Evolutionary conservation across 1,140 invertebrate genomes (phyloP), one percentile per base, ranked within the genome.

Genomic region (Planococcus citri): DNA sequence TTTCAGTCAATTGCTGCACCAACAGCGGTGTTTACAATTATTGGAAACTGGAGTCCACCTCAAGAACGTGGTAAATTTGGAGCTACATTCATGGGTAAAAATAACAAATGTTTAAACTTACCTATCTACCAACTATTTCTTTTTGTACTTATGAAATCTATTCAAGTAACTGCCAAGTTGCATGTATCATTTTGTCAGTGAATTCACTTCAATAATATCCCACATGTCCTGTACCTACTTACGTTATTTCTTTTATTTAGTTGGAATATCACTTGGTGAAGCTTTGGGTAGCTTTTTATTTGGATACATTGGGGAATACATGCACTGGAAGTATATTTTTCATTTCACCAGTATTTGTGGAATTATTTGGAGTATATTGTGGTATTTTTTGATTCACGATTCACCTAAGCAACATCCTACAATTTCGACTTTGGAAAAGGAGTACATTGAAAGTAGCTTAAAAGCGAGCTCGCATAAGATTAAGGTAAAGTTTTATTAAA

Each of bases 311-410:
- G 87, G 85, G 25, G 81, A 82, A 70, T 78, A 75, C 69, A 82
- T 80, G 37, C 86, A 86, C 8, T 94, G 91, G 91, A 84, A 86
- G 69, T 81, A 84, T 61, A 87, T 89, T 0, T 94, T 92, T 76
- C 86, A 91, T 73, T 75, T 84, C 1, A 86, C 84, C 9, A 87
- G 87, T 20, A 71, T 79, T 0, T 73, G 87, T 2, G 86, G 86
- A 1, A 68, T 90, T 6, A 38, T 90, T 3, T 95, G 93, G 93
- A 92, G 89, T 72, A 75, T 82, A 24, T 85, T 85, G 72, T 92
- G 90, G 89, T 80, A 86, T 73, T 80, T 84, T 60, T 79, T 90
- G n/a, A 83, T 91, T 0, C 89, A 85, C 74, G 87, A 91, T 73
- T 83, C 83, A 10, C 95, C 95, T 4, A 82, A 84, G 0, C 76